Percentiles rank a stretch among this genome's conserved stretches.
phyloP scores from a whole-genome alignment of 2,113 vertebrate species.

The Aptenodytes patagonicus region DNA sequence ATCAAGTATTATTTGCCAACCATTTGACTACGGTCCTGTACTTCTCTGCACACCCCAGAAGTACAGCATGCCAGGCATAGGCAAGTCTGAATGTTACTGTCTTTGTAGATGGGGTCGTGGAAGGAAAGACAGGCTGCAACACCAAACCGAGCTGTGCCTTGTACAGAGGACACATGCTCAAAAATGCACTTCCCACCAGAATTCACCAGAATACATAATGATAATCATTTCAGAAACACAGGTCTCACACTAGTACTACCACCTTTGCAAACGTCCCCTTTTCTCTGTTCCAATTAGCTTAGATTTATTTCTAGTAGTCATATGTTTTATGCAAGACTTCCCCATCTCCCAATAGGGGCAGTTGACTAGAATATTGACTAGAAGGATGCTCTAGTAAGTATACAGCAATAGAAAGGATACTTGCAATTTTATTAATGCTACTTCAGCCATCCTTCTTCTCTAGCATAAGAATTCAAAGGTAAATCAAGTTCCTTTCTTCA shows the following conservation, averaged over 20 bases:
- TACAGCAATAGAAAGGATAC: neutral
- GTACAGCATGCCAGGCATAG: neutral
- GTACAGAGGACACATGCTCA: accelerated
- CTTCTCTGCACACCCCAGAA: neutral
- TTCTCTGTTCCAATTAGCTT: neutral
- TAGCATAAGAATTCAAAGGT: neutral
- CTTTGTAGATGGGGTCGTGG: neutral
- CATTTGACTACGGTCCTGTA: neutral
- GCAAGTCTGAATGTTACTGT: neutral
- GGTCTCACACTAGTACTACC: neutral
- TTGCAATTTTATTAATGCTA: neutral
- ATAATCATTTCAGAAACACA: neutral
- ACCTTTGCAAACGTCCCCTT: neutral
- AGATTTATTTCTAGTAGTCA: neutral
- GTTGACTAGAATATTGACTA: neutral
- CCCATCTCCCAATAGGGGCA: neutral
- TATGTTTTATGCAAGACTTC: neutral
- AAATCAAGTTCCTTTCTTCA: neutral
- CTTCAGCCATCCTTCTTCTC: neutral
- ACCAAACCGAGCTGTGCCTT: neutral
- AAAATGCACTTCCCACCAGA: neutral
- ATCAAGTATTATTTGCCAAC: neutral
- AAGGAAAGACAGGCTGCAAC: neutral
- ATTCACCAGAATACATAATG: too few relatives aligned
- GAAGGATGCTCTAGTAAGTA: neutral